Evolutionary conservation across 2,797 vertebrate genomes (phyloP).

Genomic region (Falco berigora): DNA sequence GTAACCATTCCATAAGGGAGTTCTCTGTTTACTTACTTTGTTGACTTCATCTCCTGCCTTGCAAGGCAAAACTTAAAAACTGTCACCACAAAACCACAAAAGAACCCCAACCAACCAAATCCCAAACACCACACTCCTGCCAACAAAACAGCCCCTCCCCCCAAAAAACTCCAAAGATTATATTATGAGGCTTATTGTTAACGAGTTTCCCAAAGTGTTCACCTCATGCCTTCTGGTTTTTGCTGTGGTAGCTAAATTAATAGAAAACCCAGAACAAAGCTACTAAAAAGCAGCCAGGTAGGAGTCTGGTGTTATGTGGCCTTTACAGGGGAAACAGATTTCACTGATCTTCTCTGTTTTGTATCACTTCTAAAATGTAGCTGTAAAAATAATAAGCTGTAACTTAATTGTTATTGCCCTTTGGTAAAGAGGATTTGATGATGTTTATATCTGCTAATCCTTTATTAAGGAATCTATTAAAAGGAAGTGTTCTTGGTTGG

Average conservation of each 20-base stretch:
- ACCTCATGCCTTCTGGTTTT: background rate
- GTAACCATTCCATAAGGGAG: background rate
- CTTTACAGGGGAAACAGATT: background rate
- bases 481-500: background rate
- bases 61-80: background rate
- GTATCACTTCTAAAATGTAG: background rate
- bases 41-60: background rate
- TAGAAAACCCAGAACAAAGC: background rate
- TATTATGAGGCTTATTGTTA: background rate
- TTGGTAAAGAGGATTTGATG: background rate
- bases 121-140: rapidly evolving
- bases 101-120: background rate
- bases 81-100: background rate
- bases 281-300: background rate
- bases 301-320: background rate
- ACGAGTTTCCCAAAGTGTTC: background rate
- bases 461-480: background rate
- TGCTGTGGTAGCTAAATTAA: background rate
- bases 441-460: background rate
- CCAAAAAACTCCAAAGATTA: background rate
- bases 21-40: background rate
- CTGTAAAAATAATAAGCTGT: background rate
- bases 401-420: background rate
- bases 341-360: background rate
- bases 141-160: background rate